Conservation (phyloP, 2,888 invertebrate species). For the Heliconius aoede region DNA sequence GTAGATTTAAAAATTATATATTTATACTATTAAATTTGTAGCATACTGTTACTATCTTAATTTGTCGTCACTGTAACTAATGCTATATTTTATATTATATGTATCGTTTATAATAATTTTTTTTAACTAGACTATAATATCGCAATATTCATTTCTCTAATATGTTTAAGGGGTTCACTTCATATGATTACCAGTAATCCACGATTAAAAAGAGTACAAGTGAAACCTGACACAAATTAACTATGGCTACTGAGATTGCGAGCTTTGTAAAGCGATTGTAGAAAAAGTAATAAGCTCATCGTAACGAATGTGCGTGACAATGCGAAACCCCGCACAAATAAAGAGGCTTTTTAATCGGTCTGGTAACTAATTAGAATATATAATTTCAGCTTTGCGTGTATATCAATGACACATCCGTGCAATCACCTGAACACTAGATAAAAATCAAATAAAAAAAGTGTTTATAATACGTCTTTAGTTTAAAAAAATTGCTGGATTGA, state of each 20-base stretch:
- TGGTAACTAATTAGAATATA: conserved; percentile 41
- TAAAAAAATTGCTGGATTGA: no score
- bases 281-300: conserved; percentile 20
- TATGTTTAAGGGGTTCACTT: conserved; percentile 5
- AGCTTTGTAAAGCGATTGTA: conserved; percentile 36
- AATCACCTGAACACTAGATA: conserved; percentile 33
- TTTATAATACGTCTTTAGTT: no score
- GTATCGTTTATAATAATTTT: neutral
- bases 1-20: no score
- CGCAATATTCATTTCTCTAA: neutral
- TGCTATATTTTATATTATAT: neutral
- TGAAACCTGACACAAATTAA: conserved; percentile 31
- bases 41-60: neutral
- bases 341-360: conserved; percentile 44
- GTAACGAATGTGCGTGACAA: conserved; percentile 37
- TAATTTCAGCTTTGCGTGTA: conserved; percentile 37
- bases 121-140: neutral
- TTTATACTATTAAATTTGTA: no score
- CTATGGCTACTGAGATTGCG: conserved; percentile 31
- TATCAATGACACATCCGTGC: conserved; percentile 34
- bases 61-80: neutral
- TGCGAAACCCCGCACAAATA: conserved; percentile 42
- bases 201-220: conserved; percentile 14
- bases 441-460: no score
- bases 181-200: conserved; percentile 8